A percentile compares a stretch with the other conserved stretches of the same genome.
phyloP scores from a whole-genome alignment of 2,888 invertebrate species.

The Mythimna albipuncta region DNA sequence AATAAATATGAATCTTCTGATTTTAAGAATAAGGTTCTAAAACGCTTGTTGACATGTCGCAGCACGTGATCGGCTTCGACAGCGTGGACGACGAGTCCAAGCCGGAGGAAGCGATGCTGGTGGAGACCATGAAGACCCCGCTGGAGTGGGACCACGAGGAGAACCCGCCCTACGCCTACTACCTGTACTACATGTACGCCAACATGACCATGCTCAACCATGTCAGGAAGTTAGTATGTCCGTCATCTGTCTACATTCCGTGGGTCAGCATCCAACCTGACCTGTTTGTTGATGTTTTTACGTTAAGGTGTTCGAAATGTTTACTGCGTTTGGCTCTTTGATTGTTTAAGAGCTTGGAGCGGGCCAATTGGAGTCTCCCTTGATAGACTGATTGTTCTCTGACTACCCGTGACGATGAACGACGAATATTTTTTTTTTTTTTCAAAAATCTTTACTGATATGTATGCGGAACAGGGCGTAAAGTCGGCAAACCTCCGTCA shows the following conservation, averaged over 20 bases:
- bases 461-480: too few relatives aligned
- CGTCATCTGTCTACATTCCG: neutral
- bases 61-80: slow-evolving; percentile 98
- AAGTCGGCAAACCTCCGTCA: too few relatives aligned
- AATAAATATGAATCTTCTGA: neutral
- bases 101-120: slow-evolving; percentile 97
- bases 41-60: slow-evolving; percentile 35
- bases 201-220: slow-evolving; percentile 98
- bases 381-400: too few relatives aligned
- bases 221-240: slow-evolving; percentile 94
- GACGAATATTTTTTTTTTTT: too few relatives aligned
- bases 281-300: too few relatives aligned
- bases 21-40: neutral
- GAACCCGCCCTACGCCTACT: slow-evolving; percentile 99
- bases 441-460: too few relatives aligned
- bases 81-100: slow-evolving; percentile 99
- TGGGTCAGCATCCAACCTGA: neutral
- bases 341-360: too few relatives aligned
- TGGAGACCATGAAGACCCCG: slow-evolving; percentile 95
- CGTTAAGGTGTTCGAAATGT: too few relatives aligned
- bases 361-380: too few relatives aligned
- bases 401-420: too few relatives aligned
- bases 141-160: slow-evolving; percentile 96
- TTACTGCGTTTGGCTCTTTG: too few relatives aligned
- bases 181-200: slow-evolving; percentile 99